phyloP scores from a whole-genome alignment of 2,888 invertebrate genomes.

The Melipona bicolor region DNA sequence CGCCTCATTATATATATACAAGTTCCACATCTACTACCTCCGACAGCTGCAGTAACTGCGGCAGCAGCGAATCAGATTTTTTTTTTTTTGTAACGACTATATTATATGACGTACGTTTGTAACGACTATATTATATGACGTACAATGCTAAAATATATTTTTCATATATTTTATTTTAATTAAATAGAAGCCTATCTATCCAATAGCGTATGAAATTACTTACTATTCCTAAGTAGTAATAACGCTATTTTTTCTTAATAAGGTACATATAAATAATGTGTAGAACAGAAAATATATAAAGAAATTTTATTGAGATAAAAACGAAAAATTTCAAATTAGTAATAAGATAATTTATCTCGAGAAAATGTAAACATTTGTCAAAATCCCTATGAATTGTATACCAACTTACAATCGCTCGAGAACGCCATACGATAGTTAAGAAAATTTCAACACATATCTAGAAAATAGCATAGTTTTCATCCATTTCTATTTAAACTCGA shows the following conservation, averaged over 20 bases:
- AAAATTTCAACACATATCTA: background rate
- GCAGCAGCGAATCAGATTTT: too few relatives aligned
- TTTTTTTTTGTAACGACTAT: background rate
- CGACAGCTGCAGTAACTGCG: too few relatives aligned
- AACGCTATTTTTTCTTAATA: conserved; percentile 7
- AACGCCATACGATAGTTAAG: conserved; percentile 1
- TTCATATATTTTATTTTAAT: conserved; percentile 7
- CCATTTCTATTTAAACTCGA: conserved; percentile 7
- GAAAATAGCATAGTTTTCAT: conserved; percentile 14
- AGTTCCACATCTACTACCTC: too few relatives aligned
- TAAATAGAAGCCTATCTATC: background rate
- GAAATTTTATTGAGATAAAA: background rate
- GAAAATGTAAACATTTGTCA: conserved; percentile 31
- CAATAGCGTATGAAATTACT: conserved; percentile 7
- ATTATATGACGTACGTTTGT: background rate
- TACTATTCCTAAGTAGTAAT: conserved; percentile 16
- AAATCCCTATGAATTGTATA: conserved; percentile 17
- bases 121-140: background rate
- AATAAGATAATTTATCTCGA: background rate
- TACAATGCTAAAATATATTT: background rate
- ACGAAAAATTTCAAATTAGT: background rate
- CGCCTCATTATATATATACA: too few relatives aligned
- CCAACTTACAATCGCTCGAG: background rate
- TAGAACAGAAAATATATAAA: background rate
- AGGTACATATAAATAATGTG: conserved; percentile 3